These are phyloP conservation scores for Trachelus stipa DNA, from an alignment of 2,888 invertebrate species.

Conservation along the genomic window DNA sequence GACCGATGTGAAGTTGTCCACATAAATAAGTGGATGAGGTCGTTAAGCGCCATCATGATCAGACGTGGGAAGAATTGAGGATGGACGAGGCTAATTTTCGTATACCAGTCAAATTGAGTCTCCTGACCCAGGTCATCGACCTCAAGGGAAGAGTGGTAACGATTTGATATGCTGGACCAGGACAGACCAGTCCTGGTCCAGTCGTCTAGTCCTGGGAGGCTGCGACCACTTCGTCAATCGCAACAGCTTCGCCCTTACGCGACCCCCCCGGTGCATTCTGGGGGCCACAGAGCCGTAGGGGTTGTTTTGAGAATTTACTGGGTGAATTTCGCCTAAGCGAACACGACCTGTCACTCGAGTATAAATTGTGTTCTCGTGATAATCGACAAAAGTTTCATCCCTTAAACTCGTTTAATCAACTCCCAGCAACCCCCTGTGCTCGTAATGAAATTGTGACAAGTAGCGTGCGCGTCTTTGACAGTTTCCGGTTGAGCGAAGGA, in stretches of 20 bases:
- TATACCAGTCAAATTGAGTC: background rate
- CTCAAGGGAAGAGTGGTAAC: background rate
- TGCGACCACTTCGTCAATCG: background rate
- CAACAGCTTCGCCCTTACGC: background rate
- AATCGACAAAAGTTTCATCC: background rate
- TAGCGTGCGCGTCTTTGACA: background rate
- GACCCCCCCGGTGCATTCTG: background rate
- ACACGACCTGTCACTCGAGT: background rate
- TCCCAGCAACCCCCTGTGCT: background rate
- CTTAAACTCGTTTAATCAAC: background rate
- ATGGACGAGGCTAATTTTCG: background rate
- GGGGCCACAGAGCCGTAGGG: background rate
- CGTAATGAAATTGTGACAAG: background rate
- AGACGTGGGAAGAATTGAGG: background rate
- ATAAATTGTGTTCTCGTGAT: background rate
- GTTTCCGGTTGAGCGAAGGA: background rate
- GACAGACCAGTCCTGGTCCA: background rate
- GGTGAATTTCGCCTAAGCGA: background rate
- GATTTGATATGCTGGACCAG: background rate
- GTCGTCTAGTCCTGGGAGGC: background rate
- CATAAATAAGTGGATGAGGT: background rate
- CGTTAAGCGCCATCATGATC: background rate
- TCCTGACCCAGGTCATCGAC: background rate
- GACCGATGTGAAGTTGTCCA: background rate
- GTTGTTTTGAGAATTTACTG: background rate